Evolutionary conservation across 2,797 vertebrate species (phyloP).

Genomic region (Cryptoblepharus egeriae): DNA sequence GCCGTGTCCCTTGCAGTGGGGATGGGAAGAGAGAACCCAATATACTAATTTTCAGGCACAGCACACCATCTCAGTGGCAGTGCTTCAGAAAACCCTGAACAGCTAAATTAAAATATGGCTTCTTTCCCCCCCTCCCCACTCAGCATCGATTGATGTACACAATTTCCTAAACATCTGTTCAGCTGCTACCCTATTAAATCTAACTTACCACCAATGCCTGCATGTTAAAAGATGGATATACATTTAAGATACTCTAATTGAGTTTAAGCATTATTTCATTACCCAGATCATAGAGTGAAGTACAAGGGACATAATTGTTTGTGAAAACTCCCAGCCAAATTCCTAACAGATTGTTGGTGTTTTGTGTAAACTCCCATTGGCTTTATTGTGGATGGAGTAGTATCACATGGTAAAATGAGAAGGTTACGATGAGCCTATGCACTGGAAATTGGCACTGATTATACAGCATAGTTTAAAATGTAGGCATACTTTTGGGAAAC

Average conservation of each 20-base stretch:
- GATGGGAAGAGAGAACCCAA: too few species aligned
- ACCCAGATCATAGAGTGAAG: neutral
- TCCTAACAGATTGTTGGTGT: slow-evolving; percentile 1
- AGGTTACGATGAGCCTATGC: neutral
- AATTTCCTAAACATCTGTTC: slow-evolving; percentile 64
- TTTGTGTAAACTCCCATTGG: neutral
- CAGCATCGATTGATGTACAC: slow-evolving; percentile 31
- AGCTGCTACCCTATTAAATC: slow-evolving; percentile 43
- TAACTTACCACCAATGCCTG: neutral
- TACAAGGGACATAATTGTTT: slow-evolving; percentile 27
- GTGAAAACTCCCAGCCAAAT: neutral
- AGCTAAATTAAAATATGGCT: slow-evolving; percentile 24
- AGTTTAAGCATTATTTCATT: slow-evolving; percentile 48
- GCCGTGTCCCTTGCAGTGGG: neutral
- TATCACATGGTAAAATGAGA: neutral
- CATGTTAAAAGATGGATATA: slow-evolving; percentile 24
- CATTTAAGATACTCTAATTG: slow-evolving; percentile 31
- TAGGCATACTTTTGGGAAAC: neutral
- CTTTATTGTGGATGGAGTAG: neutral
- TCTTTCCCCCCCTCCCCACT: slow-evolving; percentile 11
- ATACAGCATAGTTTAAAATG: neutral
- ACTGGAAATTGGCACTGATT: neutral
- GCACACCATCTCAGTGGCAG: slow-evolving; percentile 24
- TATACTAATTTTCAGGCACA: neutral
- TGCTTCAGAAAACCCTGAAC: slow-evolving; percentile 11